Evolutionary conservation across 2,888 invertebrate species (phyloP).

Genomic region (Zaprionus obscuricornis): DNA sequence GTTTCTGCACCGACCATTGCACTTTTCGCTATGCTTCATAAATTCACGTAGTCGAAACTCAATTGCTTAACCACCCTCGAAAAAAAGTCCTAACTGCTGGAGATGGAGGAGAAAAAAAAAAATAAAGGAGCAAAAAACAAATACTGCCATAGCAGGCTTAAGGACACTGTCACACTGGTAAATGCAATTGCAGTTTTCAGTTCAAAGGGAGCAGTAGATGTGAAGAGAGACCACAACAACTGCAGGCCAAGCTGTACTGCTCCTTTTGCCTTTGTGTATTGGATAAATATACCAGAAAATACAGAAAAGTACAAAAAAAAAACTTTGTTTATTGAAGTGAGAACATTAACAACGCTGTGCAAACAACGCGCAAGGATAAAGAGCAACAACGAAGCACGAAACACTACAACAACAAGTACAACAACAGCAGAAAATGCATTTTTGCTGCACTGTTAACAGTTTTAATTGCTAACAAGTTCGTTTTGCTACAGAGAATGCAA

Average conservation of each 20-base stretch:
- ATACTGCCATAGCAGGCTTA: constrained; percentile 14
- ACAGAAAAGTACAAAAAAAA: not conserved
- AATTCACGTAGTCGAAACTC: constrained; percentile 60
- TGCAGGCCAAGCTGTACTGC: constrained; percentile 23
- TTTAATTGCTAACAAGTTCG: constrained; percentile 32
- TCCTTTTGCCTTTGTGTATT: constrained; percentile 37
- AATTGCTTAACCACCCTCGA: constrained; percentile 55
- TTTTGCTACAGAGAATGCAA: constrained; percentile 11
- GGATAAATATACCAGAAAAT: not conserved
- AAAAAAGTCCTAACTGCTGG: constrained; percentile 3
- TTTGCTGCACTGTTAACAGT: constrained; percentile 19
- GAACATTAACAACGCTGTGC: constrained; percentile 54
- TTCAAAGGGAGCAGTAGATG: too few relatives aligned
- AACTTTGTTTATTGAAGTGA: constrained; percentile 59
- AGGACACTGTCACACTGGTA: constrained; percentile 40
- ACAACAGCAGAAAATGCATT: too few relatives aligned
- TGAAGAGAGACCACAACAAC: not conserved
- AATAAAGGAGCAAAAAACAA: constrained; percentile 1
- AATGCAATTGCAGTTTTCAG: constrained; percentile 48
- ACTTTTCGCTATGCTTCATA: constrained; percentile 69
- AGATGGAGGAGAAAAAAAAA: not conserved
- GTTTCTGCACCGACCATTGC: constrained; percentile 46
- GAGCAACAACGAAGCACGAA: constrained; percentile 22
- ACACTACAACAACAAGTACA: not conserved
- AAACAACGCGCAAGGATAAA: constrained; percentile 23